Evolutionary conservation across 2,888 invertebrate genomes (phyloP).

Genomic region (Oxyscelio sp.): DNA sequence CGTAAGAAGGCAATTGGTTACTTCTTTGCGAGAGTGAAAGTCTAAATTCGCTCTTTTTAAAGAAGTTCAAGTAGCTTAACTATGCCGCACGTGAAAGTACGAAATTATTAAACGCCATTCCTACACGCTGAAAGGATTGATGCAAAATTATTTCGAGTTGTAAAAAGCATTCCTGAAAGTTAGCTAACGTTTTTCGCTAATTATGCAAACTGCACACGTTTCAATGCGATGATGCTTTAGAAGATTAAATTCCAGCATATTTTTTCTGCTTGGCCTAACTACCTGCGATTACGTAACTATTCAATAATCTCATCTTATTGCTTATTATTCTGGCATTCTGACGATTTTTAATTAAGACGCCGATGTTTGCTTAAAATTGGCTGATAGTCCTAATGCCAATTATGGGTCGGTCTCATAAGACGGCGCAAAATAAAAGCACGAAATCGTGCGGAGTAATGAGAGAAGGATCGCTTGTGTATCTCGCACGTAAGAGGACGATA

Average conservation of each 20-base stretch:
- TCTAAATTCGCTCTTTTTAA: conserved; percentile 50
- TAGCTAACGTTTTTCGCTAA: conserved; percentile 64
- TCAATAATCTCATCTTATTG: too few relatives aligned
- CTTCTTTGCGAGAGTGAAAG: conserved; percentile 57
- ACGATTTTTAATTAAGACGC: conserved; percentile 42
- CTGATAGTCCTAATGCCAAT: conserved; percentile 37
- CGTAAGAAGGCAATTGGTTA: conserved; percentile 37
- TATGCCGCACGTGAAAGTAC: conserved; percentile 38
- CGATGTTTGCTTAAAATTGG: neutral
- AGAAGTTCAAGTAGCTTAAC: conserved; percentile 12
- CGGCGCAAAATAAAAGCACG: conserved; percentile 50
- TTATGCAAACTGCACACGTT: conserved; percentile 85
- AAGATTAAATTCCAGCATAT: too few relatives aligned
- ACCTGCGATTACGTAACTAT: too few relatives aligned
- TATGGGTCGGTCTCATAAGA: conserved; percentile 46
- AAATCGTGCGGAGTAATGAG: conserved; percentile 63
- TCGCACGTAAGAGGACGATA: conserved; percentile 78
- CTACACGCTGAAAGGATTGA: conserved; percentile 6
- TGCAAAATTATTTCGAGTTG: conserved; percentile 7
- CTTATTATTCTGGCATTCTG: too few relatives aligned
- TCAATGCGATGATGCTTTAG: neutral
- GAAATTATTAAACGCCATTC: conserved; percentile 39
- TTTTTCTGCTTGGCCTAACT: too few relatives aligned
- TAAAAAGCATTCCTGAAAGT: conserved; percentile 23
- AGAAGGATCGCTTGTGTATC: conserved; percentile 76